A percentile compares a stretch with the other conserved stretches of the same genome.
These are phyloP conservation scores for Perccottus glenii DNA, from an alignment of 2,113 vertebrate genomes.

Conservation along the genomic window DNA sequence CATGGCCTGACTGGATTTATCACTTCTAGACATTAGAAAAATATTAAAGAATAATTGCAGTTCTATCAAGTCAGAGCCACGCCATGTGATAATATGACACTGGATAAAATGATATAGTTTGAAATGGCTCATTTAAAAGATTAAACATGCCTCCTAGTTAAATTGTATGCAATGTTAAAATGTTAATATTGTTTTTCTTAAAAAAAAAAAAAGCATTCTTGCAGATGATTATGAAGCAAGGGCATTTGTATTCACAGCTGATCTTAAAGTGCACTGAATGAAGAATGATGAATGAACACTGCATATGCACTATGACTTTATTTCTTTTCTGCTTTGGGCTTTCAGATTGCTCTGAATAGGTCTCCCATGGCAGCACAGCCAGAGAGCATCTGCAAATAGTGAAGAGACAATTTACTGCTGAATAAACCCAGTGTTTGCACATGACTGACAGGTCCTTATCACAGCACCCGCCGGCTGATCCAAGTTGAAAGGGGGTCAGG, in stretches of 20 bases:
- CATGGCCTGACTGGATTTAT: too few relatives aligned
- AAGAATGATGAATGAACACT: constrained; percentile 38
- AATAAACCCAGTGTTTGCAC: constrained; percentile 46
- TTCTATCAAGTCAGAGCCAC: too few relatives aligned
- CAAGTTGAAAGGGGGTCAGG: constrained; percentile 78
- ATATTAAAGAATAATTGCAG: too few relatives aligned
- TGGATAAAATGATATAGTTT: too few relatives aligned
- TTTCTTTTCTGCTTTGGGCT: constrained; percentile 46
- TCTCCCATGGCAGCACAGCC: constrained; percentile 48
- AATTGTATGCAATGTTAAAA: background rate
- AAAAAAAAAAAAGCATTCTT: background rate
- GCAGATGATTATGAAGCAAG: constrained; percentile 21
- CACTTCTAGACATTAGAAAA: too few relatives aligned
- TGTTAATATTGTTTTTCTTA: background rate
- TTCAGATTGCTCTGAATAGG: constrained; percentile 58
- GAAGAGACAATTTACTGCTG: constrained; percentile 53
- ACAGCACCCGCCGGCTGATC: constrained; percentile 65
- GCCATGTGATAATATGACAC: background rate
- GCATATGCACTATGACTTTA: constrained; percentile 23
- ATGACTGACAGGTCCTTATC: constrained; percentile 80
- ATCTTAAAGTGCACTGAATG: constrained; percentile 18
- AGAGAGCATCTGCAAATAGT: constrained; percentile 38
- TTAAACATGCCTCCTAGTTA: background rate
- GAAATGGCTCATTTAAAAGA: too few relatives aligned
- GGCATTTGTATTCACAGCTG: constrained; percentile 39